These are phyloP conservation scores for Neodiprion pinetum DNA, from an alignment of 1,140 invertebrate genomes.

Conservation along the genomic window DNA sequence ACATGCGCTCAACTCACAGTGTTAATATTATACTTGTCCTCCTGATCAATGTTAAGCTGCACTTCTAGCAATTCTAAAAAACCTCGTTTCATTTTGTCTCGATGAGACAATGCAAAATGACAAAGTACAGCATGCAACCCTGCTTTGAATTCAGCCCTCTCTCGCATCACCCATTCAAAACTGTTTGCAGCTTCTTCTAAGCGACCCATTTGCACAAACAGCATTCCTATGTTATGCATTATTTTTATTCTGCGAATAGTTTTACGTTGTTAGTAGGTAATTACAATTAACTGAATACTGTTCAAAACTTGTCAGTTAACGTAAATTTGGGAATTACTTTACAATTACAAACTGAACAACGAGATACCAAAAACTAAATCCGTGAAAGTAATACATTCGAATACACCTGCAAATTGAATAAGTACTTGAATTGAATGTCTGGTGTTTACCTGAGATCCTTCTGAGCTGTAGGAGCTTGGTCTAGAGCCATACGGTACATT, in stretches of 20 bases:
- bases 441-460: slow-evolving; percentile 82
- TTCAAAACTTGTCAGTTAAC: no score
- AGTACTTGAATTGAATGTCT: slow-evolving; percentile 5
- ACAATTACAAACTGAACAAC: no score
- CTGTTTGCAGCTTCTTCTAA: slow-evolving; percentile 94
- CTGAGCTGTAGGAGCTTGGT: slow-evolving; percentile 92
- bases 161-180: slow-evolving; percentile 98
- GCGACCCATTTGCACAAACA: slow-evolving; percentile 95
- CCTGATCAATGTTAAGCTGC: slow-evolving; percentile 82
- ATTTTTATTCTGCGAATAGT: slow-evolving; percentile 83
- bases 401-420: background rate
- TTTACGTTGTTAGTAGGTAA: slow-evolving; percentile 26
- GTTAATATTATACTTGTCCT: slow-evolving; percentile 74
- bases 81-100: slow-evolving; percentile 92
- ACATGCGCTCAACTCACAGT: slow-evolving; percentile 45
- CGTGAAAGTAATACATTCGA: background rate
- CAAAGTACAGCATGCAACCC: slow-evolving; percentile 93
- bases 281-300: background rate
- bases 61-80: slow-evolving; percentile 92
- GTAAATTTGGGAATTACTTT: no score
- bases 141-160: slow-evolving; percentile 86
- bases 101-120: slow-evolving; percentile 91
- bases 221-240: slow-evolving; percentile 97
- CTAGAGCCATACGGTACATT: slow-evolving; percentile 96
- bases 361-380: background rate